Conservation (phyloP, 2,113 vertebrate species). For the Corvus hawaiiensis region DNA sequence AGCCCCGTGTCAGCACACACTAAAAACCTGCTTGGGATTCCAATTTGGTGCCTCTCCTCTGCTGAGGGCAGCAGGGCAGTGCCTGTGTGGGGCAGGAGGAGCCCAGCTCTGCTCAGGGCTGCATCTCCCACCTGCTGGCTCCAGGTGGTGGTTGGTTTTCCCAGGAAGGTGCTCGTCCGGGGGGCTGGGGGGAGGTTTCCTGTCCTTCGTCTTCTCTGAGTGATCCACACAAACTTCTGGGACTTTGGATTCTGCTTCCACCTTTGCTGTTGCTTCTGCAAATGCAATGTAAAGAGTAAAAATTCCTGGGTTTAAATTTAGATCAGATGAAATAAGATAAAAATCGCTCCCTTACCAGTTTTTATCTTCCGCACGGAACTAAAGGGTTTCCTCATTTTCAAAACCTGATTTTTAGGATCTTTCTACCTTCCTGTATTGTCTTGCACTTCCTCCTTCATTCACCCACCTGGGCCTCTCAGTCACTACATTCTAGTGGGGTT, state of each 20-base stretch:
- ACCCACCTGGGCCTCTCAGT: neutral
- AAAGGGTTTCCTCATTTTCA: neutral
- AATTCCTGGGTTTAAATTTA: neutral
- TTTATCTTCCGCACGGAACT: neutral
- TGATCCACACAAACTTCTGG: neutral
- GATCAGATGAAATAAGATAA: neutral
- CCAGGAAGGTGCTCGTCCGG: neutral
- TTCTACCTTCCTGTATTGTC: neutral
- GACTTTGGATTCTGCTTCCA: neutral
- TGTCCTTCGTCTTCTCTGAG: neutral
- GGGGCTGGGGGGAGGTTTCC: neutral
- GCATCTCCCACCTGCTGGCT: neutral
- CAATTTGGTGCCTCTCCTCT: neutral
- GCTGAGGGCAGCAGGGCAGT: neutral
- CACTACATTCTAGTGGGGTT: neutral
- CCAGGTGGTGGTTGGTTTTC: rapidly evolving
- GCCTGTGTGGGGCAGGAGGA: rapidly evolving
- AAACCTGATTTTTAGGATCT: neutral
- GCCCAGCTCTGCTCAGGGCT: rapidly evolving
- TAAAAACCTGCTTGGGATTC: rapidly evolving
- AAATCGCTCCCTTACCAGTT: neutral
- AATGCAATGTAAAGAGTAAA: neutral
- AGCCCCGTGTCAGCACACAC: neutral
- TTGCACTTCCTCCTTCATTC: neutral
- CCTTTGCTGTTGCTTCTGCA: neutral